Percentiles rank a stretch among this genome's conserved stretches.
Conservation (phyloP, 2,113 vertebrate genomes). For the Semicossyphus pulcher region DNA sequence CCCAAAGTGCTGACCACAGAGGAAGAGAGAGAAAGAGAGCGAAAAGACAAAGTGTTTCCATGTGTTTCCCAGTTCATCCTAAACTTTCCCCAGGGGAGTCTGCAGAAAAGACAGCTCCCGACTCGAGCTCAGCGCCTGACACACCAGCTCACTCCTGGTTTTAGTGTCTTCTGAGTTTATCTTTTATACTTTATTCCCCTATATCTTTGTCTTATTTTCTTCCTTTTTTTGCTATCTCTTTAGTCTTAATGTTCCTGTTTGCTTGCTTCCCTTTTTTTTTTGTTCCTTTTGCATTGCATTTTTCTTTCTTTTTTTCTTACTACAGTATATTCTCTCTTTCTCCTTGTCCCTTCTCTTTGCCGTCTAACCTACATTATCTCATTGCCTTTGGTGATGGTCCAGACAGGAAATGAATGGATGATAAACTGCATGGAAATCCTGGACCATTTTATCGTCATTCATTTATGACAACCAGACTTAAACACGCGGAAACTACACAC, state of each 20-base stretch:
- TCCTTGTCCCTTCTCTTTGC: background rate
- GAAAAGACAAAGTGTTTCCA: constrained; percentile 20
- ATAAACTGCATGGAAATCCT: too few relatives aligned
- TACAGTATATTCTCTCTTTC: background rate
- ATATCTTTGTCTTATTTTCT: background rate
- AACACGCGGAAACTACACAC: too few relatives aligned
- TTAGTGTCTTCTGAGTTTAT: background rate
- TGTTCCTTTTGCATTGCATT: background rate
- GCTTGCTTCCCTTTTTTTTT: background rate
- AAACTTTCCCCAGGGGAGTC: constrained; percentile 29
- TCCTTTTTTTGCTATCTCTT: background rate
- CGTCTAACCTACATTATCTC: accelerated
- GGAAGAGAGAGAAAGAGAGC: background rate
- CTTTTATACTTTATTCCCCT: background rate
- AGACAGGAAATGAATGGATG: constrained; percentile 30
- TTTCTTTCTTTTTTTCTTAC: background rate
- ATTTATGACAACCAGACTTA: too few relatives aligned
- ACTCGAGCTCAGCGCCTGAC: background rate
- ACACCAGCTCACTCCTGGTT: background rate
- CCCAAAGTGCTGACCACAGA: constrained; percentile 42
- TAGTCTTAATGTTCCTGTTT: background rate
- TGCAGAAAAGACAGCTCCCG: constrained; percentile 32
- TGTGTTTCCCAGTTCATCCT: constrained; percentile 31
- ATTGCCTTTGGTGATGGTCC: background rate
- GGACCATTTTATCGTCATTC: too few relatives aligned